Evolutionary conservation across 53 echinoderm and acorn worm species (phyloP).

Genomic region (Pentamera pediparva): DNA sequence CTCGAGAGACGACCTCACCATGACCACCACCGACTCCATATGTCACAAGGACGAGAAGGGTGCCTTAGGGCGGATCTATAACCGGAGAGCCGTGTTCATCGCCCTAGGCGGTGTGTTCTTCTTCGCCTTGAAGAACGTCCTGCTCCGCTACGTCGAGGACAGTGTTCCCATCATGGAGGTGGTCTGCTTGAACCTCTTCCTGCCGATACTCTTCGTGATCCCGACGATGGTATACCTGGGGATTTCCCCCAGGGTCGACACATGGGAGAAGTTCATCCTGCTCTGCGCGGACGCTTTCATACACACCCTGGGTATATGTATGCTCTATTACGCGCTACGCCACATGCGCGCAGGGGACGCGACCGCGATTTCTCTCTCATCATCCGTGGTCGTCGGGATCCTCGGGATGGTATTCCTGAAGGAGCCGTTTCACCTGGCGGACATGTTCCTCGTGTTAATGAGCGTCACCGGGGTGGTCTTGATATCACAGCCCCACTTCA

Average conservation of each 20-base stretch:
- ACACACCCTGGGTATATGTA: not conserved
- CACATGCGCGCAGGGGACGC: not conserved
- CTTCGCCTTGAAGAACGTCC: not conserved
- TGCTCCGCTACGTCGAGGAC: not conserved
- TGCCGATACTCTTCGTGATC: not conserved
- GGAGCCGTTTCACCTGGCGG: not conserved
- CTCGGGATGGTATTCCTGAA: constrained; percentile 1
- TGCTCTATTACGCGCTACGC: not conserved
- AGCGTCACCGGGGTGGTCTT: not conserved
- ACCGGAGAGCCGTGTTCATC: not conserved
- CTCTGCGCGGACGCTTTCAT: not conserved
- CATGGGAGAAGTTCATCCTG: not conserved
- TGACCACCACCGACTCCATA: too few species aligned
- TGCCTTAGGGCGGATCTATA: not conserved
- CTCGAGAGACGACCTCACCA: too few species aligned
- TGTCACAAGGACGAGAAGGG: too few species aligned
- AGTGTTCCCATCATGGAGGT: not conserved
- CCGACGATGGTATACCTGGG: not conserved
- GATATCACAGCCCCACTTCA: not conserved
- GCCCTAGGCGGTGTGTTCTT: not conserved
- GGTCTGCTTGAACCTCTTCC: not conserved
- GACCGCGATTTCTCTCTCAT: not conserved
- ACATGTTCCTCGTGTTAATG: not conserved
- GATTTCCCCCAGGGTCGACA: not conserved
- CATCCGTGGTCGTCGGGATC: not conserved